These are phyloP conservation scores for Clarias laeviceps DNA, from an alignment of 2,797 vertebrate genomes.

Conservation along the genomic window DNA sequence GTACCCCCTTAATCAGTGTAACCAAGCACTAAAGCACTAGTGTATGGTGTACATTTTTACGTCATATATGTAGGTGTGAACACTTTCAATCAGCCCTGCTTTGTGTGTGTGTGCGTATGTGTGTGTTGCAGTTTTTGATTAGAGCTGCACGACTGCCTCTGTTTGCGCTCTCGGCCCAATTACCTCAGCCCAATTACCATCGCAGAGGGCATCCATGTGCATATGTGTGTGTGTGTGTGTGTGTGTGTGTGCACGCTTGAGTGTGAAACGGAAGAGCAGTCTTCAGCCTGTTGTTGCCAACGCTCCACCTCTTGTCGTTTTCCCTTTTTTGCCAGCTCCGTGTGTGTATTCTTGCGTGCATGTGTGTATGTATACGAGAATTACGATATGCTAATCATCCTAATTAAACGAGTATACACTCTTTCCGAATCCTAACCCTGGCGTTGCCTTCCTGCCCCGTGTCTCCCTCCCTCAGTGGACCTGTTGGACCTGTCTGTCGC, in stretches of 20 bases:
- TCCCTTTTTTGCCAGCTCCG: not conserved
- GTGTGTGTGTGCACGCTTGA: slow-evolving; percentile 52
- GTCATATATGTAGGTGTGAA: not conserved
- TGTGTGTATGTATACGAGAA: not conserved
- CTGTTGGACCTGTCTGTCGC: slow-evolving; percentile 88
- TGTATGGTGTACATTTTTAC: not conserved
- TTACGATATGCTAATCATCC: not conserved
- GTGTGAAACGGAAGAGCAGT: slow-evolving; percentile 3
- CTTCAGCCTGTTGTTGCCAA: not conserved
- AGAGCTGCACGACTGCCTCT: slow-evolving; percentile 31
- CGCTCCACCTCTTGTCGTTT: not conserved
- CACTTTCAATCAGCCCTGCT: not conserved
- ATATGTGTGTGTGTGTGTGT: not conserved
- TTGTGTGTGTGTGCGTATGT: not conserved
- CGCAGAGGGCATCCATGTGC: slow-evolving; percentile 4
- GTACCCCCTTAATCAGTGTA: not conserved
- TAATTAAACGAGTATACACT: not conserved
- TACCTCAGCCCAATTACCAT: slow-evolving; percentile 41
- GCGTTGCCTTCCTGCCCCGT: not conserved
- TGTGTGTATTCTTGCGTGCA: not conserved
- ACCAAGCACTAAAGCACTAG: not conserved
- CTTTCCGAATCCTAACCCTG: not conserved
- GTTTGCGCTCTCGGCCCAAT: slow-evolving; percentile 35
- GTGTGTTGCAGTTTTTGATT: slow-evolving; percentile 8
- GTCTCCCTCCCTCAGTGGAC: slow-evolving; percentile 79